A percentile compares a stretch with the other conserved stretches of the same genome.
phyloP scores from a whole-genome alignment of 2,113 vertebrate species.

The Mastomys natalensis region DNA sequence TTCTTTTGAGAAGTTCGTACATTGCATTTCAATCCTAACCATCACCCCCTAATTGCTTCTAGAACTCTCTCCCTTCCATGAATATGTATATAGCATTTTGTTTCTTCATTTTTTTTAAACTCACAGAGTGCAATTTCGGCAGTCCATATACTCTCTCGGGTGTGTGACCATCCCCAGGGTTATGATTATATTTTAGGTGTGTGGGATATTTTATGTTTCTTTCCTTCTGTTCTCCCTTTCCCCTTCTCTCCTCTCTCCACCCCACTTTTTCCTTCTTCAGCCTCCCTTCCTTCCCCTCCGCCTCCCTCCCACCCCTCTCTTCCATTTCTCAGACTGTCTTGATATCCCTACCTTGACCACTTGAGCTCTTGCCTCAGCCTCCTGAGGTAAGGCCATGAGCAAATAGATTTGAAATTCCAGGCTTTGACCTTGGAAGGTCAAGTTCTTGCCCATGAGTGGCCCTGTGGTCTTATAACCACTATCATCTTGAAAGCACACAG shows the following conservation, averaged over 20 bases:
- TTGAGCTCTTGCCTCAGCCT: background rate
- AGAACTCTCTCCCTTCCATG: background rate
- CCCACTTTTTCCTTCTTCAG: rapidly evolving
- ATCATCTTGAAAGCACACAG: background rate
- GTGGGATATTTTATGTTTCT: background rate
- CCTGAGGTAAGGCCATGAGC: background rate
- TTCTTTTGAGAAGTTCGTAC: background rate
- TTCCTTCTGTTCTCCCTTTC: background rate
- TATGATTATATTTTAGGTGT: background rate
- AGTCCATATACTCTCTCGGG: background rate
- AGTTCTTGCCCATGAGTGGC: background rate
- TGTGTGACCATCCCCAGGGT: background rate
- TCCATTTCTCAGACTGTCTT: background rate
- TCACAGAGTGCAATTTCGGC: background rate
- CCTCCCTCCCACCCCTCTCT: background rate
- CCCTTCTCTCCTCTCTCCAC: background rate
- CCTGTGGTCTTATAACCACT: background rate
- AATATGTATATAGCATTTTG: background rate
- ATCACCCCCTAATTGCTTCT: background rate
- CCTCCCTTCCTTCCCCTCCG: no score
- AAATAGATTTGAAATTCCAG: background rate
- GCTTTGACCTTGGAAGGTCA: no score
- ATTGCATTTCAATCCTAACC: background rate
- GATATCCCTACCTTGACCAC: background rate
- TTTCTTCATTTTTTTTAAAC: background rate